phyloP scores from a whole-genome alignment of 2,113 vertebrate genomes.

The Gila orcuttii region DNA sequence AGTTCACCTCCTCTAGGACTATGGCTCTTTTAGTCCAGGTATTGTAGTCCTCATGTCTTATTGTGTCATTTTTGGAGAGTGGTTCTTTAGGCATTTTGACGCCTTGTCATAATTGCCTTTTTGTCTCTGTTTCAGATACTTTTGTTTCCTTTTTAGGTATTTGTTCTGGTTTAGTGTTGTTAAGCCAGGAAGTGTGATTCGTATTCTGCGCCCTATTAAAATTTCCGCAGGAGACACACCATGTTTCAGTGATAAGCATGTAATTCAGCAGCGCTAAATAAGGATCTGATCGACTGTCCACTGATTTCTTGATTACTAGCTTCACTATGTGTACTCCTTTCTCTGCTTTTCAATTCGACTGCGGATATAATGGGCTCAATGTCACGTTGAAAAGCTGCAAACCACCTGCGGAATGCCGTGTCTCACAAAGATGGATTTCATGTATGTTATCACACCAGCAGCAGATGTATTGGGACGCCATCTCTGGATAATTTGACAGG shows the following conservation, averaged over 20 bases:
- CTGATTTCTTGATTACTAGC: constrained; percentile 44
- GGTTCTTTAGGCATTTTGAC: constrained; percentile 2
- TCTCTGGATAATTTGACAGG: constrained; percentile 39
- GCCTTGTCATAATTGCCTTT: constrained; percentile 36
- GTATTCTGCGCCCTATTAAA: constrained; percentile 17
- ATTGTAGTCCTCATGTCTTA: not conserved
- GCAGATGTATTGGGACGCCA: constrained; percentile 2
- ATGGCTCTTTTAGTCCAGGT: constrained; percentile 13
- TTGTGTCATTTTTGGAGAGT: constrained; percentile 23
- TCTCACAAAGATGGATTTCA: constrained; percentile 9
- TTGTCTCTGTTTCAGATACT: not conserved
- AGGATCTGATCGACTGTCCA: not conserved
- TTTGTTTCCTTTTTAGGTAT: constrained; percentile 6
- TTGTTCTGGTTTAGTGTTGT: not conserved
- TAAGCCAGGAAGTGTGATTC: constrained; percentile 14
- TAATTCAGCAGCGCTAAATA: constrained; percentile 42
- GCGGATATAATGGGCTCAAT: constrained; percentile 30
- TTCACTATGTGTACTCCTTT: constrained; percentile 21
- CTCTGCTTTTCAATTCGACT: constrained; percentile 6
- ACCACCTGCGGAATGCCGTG: not conserved
- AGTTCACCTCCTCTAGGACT: constrained; percentile 4
- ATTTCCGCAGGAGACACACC: constrained; percentile 28
- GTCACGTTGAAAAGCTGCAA: constrained; percentile 21
- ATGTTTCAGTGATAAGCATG: not conserved
- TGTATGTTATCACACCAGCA: constrained; percentile 37